Conservation (phyloP, 2,888 invertebrate species). For the Stenodera caucasica region DNA sequence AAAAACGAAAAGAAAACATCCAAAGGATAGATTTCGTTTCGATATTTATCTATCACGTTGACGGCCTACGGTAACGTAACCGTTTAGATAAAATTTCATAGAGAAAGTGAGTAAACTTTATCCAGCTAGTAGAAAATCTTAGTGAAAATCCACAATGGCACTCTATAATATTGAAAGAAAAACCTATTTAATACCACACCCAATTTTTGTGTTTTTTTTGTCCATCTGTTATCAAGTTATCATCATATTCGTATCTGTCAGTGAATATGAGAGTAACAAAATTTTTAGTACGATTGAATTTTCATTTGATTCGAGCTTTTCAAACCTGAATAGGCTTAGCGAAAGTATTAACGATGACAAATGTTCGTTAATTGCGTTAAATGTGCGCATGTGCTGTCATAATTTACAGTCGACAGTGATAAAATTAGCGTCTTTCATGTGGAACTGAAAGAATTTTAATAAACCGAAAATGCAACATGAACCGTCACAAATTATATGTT, state of each 20-base stretch:
- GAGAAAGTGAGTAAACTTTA: not conserved
- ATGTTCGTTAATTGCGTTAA: constrained; percentile 3
- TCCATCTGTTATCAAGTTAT: not conserved
- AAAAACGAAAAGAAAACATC: constrained; percentile 1
- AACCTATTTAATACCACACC: not conserved
- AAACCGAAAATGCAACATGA: constrained; percentile 5
- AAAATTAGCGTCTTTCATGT: constrained; percentile 6
- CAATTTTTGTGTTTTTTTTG: not conserved
- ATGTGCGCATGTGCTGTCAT: not conserved
- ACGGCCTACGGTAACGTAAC: constrained; percentile 16
- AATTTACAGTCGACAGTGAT: not conserved
- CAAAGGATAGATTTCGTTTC: constrained; percentile 15
- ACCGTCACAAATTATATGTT: constrained; percentile 1
- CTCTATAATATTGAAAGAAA: not conserved
- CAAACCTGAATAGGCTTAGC: not conserved
- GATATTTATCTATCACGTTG: constrained; percentile 34
- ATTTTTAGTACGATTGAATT: not conserved
- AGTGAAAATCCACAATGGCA: not conserved
- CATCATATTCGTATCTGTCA: not conserved
- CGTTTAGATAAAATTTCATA: constrained; percentile 11
- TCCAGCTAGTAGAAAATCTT: not conserved
- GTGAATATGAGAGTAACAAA: not conserved
- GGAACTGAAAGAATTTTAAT: constrained; percentile 6
- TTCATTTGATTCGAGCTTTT: not conserved
- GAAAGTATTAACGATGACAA: not conserved